Conservation (phyloP, 2,797 vertebrate genomes). For the Saxicola maurus region DNA sequence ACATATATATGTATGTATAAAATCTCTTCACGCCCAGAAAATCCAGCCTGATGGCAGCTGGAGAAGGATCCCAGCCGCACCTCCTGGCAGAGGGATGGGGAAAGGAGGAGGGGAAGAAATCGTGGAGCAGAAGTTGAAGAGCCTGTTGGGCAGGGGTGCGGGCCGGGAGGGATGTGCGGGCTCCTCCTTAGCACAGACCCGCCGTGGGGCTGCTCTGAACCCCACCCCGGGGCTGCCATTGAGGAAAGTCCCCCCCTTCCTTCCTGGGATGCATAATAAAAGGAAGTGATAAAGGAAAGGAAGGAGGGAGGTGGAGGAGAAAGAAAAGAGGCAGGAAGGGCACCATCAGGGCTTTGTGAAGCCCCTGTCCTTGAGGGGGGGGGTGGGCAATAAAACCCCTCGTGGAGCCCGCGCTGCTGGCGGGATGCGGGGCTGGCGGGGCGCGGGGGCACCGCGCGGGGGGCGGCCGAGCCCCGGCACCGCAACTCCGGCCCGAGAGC, state of each 20-base stretch:
- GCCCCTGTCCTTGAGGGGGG: background rate
- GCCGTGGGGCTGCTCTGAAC: background rate
- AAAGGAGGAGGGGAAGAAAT: background rate
- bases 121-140: constrained; percentile 45
- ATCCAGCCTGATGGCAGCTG: background rate
- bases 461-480: background rate
- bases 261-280: constrained; percentile 49
- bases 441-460: background rate
- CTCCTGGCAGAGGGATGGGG: constrained; percentile 20
- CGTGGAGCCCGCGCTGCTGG: background rate
- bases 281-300: constrained; percentile 45
- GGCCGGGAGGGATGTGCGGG: background rate
- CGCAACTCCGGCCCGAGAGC: background rate
- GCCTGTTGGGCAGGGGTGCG: constrained; percentile 29
- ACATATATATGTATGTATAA: background rate
- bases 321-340: constrained; percentile 46
- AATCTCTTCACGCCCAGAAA: constrained; percentile 16
- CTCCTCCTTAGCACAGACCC: background rate
- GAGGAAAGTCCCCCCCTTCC: constrained; percentile 8
- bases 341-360: constrained; percentile 23
- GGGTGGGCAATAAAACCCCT: background rate
- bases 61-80: constrained; percentile 17
- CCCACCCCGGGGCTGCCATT: background rate
- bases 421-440: background rate
- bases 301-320: constrained; percentile 46